These are phyloP conservation scores for Podarcis raffonei DNA, from an alignment of 2,113 vertebrate genomes.

Conservation along the genomic window DNA sequence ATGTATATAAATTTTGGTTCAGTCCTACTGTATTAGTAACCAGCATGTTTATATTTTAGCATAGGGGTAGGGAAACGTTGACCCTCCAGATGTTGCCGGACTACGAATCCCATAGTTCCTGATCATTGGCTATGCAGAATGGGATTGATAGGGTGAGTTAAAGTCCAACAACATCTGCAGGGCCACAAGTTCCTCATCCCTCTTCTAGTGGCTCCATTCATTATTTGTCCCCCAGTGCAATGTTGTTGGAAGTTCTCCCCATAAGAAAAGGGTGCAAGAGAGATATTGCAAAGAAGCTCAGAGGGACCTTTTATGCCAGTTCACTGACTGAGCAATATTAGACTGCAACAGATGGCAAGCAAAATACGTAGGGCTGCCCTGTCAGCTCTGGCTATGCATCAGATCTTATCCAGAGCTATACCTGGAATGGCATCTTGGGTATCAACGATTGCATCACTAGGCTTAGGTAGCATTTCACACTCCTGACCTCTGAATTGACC, in stretches of 20 bases:
- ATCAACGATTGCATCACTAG: background rate
- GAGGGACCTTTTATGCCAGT: background rate
- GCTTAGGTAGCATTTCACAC: fast-evolving
- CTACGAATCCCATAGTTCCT: too few relatives aligned
- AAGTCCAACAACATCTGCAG: too few relatives aligned
- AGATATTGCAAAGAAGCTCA: background rate
- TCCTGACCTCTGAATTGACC: fast-evolving
- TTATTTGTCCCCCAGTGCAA: background rate
- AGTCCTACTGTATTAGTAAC: background rate
- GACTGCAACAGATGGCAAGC: slow-evolving; percentile 34
- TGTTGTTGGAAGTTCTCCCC: background rate
- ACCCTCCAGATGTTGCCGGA: too few relatives aligned
- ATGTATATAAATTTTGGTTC: too few relatives aligned
- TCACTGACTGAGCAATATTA: background rate
- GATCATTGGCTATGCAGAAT: too few relatives aligned
- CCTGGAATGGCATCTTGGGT: slow-evolving; percentile 10
- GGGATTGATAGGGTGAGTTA: too few relatives aligned
- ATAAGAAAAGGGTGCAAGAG: background rate
- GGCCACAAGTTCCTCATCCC: background rate
- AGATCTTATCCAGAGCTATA: slow-evolving; percentile 43
- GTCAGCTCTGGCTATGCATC: background rate
- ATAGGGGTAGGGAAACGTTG: too few relatives aligned
- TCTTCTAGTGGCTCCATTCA: background rate
- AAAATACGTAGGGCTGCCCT: background rate
- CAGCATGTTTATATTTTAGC: too few relatives aligned